Percentiles rank a stretch among this genome's conserved stretches.
Conservation (phyloP, 2,797 vertebrate genomes). For the Microcaecilia unicolor region DNA sequence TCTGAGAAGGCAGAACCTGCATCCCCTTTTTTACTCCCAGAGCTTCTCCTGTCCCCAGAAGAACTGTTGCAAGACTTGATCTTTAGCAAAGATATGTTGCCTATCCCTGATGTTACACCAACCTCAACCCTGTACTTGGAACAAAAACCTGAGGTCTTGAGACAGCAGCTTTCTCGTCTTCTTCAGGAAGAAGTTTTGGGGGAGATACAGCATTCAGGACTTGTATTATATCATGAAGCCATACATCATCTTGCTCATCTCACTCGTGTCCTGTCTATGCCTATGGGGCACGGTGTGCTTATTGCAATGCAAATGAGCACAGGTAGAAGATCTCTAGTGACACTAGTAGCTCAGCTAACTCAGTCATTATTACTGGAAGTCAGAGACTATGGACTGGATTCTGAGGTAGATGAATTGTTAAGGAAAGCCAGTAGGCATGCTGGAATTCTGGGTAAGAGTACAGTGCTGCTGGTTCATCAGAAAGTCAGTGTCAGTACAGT, state of each 20-base stretch:
- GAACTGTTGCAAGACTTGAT: slow-evolving; percentile 13
- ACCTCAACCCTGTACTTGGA: slow-evolving; percentile 40
- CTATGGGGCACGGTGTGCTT: slow-evolving; percentile 62
- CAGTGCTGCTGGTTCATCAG: slow-evolving; percentile 60
- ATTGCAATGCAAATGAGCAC: slow-evolving; percentile 46
- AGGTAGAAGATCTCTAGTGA: slow-evolving; percentile 59
- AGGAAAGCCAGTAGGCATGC: slow-evolving; percentile 46
- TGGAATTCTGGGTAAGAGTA: slow-evolving; percentile 22
- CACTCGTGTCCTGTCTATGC: slow-evolving; percentile 54
- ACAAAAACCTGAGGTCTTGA: slow-evolving; percentile 32
- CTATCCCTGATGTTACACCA: background rate
- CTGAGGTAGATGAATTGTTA: slow-evolving; percentile 42
- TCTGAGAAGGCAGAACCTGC: too few species aligned
- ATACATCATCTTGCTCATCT: slow-evolving; percentile 57
- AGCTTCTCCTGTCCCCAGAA: slow-evolving; percentile 14
- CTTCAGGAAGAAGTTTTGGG: slow-evolving; percentile 16
- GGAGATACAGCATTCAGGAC: too few species aligned
- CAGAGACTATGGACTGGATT: slow-evolving; percentile 23
- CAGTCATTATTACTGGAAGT: slow-evolving; percentile 54
- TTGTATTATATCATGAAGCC: slow-evolving; percentile 39
- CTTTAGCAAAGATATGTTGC: slow-evolving; percentile 46
- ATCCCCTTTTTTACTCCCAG: too few species aligned
- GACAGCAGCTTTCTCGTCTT: slow-evolving; percentile 33
- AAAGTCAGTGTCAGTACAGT: slow-evolving; percentile 31
- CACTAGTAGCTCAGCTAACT: slow-evolving; percentile 49